phyloP scores from a whole-genome alignment of 1,140 invertebrate species.

The Zaprionus kolodkinae region DNA sequence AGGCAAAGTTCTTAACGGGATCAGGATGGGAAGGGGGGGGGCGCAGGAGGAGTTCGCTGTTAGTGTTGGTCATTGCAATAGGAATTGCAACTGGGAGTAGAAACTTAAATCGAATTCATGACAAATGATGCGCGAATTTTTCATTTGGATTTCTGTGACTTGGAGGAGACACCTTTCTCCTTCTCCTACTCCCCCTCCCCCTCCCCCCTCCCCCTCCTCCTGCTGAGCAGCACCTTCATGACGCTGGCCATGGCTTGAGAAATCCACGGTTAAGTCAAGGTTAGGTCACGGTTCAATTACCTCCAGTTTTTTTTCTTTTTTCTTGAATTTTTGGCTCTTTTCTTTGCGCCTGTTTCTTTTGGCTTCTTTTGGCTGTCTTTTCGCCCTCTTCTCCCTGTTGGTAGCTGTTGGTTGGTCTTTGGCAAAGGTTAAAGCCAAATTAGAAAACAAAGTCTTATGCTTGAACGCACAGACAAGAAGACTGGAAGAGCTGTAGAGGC shows the following conservation, averaged over 20 bases:
- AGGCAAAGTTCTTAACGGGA: conserved; percentile 17
- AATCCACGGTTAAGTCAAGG: conserved; percentile 65
- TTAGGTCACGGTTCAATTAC: conserved; percentile 73
- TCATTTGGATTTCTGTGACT: conserved; percentile 29
- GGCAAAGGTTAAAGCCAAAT: conserved; percentile 76
- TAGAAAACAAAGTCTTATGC: conserved; percentile 75
- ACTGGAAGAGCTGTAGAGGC: no score
- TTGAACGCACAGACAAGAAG: conserved; percentile 67
- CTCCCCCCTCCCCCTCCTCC: no score
- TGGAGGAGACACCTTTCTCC: background rate
- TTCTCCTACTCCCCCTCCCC: no score
- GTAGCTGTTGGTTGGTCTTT: conserved; percentile 37
- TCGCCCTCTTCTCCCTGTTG: conserved; percentile 16
- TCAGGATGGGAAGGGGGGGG: conserved; percentile 16
- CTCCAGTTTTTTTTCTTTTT: conserved; percentile 24
- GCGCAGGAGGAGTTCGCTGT: background rate
- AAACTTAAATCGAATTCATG: conserved; percentile 79
- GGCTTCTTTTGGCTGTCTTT: background rate
- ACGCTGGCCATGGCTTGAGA: conserved; percentile 32
- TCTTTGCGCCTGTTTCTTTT: conserved; percentile 24
- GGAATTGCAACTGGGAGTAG: conserved; percentile 48
- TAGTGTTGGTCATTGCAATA: conserved; percentile 9
- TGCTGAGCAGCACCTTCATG: background rate
- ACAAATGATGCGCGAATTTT: conserved; percentile 78
- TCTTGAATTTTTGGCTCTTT: background rate